Evolutionary conservation across 1,140 invertebrate genomes (phyloP).

Genomic region (Drosophila kanapiae): DNA sequence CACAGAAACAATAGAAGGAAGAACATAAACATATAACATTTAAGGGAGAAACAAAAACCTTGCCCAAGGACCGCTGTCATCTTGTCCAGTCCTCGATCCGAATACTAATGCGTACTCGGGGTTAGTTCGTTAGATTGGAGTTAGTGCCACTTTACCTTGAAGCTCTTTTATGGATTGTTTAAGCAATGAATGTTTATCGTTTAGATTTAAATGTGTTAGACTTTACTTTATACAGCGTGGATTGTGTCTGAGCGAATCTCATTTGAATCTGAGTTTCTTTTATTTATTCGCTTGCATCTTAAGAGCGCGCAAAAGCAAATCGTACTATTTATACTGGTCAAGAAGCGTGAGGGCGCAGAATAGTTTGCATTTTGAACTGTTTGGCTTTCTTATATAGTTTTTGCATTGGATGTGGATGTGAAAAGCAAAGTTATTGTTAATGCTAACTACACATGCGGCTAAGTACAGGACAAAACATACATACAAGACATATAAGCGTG

Average conservation of each 20-base stretch:
- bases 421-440: constrained; percentile 68
- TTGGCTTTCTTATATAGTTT: constrained; percentile 44
- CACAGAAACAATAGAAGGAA: constrained; percentile 9
- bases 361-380: constrained; percentile 44
- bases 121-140: constrained; percentile 48
- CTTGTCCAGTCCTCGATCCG: constrained; percentile 31
- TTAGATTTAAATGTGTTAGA: constrained; percentile 64
- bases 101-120: constrained; percentile 27
- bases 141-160: constrained; percentile 63
- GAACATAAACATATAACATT: constrained; percentile 39
- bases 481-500: constrained; percentile 31
- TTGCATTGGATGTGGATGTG: constrained; percentile 58
- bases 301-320: constrained; percentile 65
- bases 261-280: constrained; percentile 16
- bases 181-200: constrained; percentile 57
- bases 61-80: constrained; percentile 46
- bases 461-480: constrained; percentile 37
- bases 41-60: constrained; percentile 55
- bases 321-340: constrained; percentile 49
- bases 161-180: constrained; percentile 60
- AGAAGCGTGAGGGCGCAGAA: constrained; percentile 68
- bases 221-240: constrained; percentile 74
- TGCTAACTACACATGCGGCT: constrained; percentile 57
- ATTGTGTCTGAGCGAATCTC: constrained; percentile 70
- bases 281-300: constrained; percentile 26